Evolutionary conservation across 2,113 vertebrate genomes (phyloP), one percentile per base, ranked within the genome.

Genomic region (Dascyllus trimaculatus): DNA sequence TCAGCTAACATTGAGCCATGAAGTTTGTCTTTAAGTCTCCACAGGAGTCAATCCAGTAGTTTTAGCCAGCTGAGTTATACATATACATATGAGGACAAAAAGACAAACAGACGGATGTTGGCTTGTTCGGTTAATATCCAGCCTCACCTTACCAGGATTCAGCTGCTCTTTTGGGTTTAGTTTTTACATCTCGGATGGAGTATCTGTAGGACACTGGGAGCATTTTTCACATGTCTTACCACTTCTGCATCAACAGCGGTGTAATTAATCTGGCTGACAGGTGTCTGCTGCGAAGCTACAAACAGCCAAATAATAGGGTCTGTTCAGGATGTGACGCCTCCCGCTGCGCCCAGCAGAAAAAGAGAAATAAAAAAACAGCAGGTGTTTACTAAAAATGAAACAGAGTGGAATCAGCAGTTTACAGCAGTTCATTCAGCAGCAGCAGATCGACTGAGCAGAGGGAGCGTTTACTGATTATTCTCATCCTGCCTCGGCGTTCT

Each of bases 201-300:
- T 21, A 26, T 64, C 66, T 59, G 68, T 81, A 29, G 86, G 72
- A 79, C n/a, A 43, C 79, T 51, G 43, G 73, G 58, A 71, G 56
- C 63, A 54, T 78, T 87, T 81, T 56, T 62, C 52, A 46, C 46
- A 26, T 83, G 59, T 73, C 25, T 78, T 22, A 24, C 51, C 63
- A 53, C 69, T 78, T 62, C 56, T 80, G 79, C 78, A 49, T 87
- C 63, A 19, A 26, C 17, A n/a, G 67, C 54, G 24, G 82, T 78
- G 87, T 85, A 91, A 91, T 91, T 85, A 87, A 91, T 91, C 86
- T 89, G 54, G 64, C 72, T 88, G 88, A 86, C 90, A 89, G 85
- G 84, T 89, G 88, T 90, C 88, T 77, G 84, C 89, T 35, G 73
- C 22, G 46, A 77, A 85, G 83, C 83, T 86, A 85, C 84, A 84